Evolutionary conservation across 2,888 invertebrate genomes (phyloP).

Genomic region (Chaetoderma sp.): DNA sequence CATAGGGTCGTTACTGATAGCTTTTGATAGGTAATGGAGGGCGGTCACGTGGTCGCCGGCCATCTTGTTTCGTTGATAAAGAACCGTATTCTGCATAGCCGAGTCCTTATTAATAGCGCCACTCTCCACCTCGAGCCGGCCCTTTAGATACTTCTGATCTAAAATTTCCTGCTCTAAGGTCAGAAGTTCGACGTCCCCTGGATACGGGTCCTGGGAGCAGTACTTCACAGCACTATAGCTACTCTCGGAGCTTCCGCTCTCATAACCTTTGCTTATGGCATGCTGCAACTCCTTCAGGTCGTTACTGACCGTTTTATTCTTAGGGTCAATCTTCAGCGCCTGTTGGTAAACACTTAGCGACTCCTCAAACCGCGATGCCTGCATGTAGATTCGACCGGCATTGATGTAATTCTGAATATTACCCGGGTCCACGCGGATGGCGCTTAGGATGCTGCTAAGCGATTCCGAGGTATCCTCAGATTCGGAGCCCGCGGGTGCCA

Average conservation of each 20-base stretch:
- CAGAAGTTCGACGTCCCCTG: conserved; percentile 53
- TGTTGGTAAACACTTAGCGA: conserved; percentile 47
- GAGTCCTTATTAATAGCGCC: no score
- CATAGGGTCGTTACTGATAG: conserved; percentile 38
- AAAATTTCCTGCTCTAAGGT: conserved; percentile 52
- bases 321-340: conserved; percentile 47
- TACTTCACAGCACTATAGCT: conserved; percentile 51
- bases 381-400: conserved; percentile 43
- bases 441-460: no score
- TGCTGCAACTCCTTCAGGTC: conserved; percentile 47
- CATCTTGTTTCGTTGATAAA: conserved; percentile 40
- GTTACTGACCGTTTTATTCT: conserved; percentile 40
- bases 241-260: conserved; percentile 38
- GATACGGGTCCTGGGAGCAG: conserved; percentile 53
- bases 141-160: conserved; percentile 43
- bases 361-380: conserved; percentile 45
- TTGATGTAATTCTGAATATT: conserved; percentile 34
- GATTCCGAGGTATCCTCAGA: no score
- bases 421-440: conserved; percentile 27
- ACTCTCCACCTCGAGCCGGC: no score
- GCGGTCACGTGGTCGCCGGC: conserved; percentile 39
- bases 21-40: conserved; percentile 35
- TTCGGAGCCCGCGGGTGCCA: no score
- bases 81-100: conserved; percentile 43
- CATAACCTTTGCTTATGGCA: conserved; percentile 45